These are phyloP conservation scores for Monochamus alternatus DNA, from an alignment of 2,888 invertebrate genomes.

Conservation along the genomic window DNA sequence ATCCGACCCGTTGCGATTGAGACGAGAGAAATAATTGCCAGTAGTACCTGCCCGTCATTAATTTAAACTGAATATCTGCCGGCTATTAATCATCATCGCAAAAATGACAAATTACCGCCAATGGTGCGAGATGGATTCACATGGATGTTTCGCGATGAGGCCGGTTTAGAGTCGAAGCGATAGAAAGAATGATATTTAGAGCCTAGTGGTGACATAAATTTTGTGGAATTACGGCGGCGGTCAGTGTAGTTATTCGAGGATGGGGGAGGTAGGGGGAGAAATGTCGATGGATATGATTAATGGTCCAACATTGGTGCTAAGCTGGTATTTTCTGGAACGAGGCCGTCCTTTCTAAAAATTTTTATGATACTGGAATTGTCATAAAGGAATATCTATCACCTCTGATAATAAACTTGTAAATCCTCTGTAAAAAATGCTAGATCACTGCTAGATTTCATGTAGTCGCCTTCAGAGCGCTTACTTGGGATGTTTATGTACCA, in stretches of 20 bases:
- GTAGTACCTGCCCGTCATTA: slow-evolving; percentile 1
- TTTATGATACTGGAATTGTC: too few relatives aligned
- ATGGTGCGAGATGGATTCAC: slow-evolving; percentile 3
- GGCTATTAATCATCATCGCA: slow-evolving; percentile 15
- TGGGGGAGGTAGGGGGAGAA: background rate
- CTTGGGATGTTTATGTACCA: too few relatives aligned
- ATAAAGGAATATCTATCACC: too few relatives aligned
- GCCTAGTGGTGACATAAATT: slow-evolving; percentile 26
- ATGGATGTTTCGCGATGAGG: background rate
- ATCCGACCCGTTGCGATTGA: slow-evolving; percentile 6
- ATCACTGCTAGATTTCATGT: too few relatives aligned
- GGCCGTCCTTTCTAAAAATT: too few relatives aligned
- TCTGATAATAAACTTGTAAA: too few relatives aligned
- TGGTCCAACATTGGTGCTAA: background rate
- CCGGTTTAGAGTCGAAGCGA: background rate
- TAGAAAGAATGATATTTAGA: slow-evolving; percentile 9
- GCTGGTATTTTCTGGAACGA: too few relatives aligned
- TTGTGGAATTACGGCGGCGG: slow-evolving; percentile 27
- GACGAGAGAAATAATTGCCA: slow-evolving; percentile 19
- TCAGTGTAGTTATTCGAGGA: slow-evolving; percentile 4
- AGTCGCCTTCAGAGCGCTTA: too few relatives aligned
- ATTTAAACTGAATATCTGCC: background rate
- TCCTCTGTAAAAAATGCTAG: too few relatives aligned
- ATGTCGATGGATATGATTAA: slow-evolving; percentile 19
- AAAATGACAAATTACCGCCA: slow-evolving; percentile 30